phyloP scores from a whole-genome alignment of 2,797 vertebrate species.

The Pelochelys cantorii region DNA sequence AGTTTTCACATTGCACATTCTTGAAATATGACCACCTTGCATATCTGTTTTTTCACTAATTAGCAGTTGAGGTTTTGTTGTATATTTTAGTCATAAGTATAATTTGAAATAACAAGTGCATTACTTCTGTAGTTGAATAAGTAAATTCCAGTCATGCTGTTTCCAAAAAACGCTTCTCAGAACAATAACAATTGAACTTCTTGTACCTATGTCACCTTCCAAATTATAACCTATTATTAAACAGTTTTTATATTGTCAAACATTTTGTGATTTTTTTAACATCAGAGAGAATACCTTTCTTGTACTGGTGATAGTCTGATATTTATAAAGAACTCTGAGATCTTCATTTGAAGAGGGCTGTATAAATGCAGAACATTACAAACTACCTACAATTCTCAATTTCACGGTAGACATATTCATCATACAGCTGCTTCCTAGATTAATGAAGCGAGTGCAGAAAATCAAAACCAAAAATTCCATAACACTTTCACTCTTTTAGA shows the following conservation, averaged over 20 bases:
- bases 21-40: neutral
- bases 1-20: neutral
- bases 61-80: neutral
- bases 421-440: neutral
- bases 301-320: neutral
- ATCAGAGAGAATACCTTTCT: neutral
- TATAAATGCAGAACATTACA: neutral
- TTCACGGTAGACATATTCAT: neutral
- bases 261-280: neutral
- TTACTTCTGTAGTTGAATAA: neutral
- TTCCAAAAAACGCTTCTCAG: neutral
- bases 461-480: neutral
- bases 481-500: neutral
- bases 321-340: neutral
- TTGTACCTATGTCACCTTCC: neutral
- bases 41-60: neutral
- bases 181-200: neutral
- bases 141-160: neutral
- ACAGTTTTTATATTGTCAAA: neutral
- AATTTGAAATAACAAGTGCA: neutral
- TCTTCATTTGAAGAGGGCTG: neutral
- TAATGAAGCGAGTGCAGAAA: neutral
- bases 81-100: neutral
- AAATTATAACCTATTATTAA: neutral
- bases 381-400: neutral